Conservation (phyloP, 2,888 invertebrate genomes). For the Nymphalis polychloros region DNA sequence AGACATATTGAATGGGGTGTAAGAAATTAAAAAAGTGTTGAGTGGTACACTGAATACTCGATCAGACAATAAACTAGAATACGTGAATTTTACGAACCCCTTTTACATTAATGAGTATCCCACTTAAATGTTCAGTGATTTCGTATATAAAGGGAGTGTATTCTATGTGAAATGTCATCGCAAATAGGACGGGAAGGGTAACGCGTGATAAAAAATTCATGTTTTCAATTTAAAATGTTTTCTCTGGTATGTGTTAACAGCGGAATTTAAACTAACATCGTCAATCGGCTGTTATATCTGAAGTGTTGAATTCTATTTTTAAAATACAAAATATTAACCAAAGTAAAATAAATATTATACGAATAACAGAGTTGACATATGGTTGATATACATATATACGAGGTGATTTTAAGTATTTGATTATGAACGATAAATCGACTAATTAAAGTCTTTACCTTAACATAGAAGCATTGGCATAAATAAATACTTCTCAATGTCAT, state of each 20-base stretch:
- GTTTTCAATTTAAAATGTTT: conserved; percentile 4
- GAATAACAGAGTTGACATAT: no score
- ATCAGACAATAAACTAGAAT: conserved; percentile 35
- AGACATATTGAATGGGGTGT: conserved; percentile 21
- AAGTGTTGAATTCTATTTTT: no score
- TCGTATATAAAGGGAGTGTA: conserved; percentile 32
- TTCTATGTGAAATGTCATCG: conserved; percentile 30
- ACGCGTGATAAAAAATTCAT: conserved; percentile 19
- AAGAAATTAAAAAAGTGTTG: conserved; percentile 32
- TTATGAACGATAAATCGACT: no score
- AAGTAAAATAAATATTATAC: no score
- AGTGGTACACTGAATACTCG: conserved; percentile 34
- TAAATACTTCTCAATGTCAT: no score
- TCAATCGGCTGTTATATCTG: no score
- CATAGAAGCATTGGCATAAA: no score
- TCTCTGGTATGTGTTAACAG: background rate
- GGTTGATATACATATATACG: no score
- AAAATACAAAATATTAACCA: no score
- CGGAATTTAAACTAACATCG: no score
- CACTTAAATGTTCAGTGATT: conserved; percentile 38
- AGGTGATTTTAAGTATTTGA: no score
- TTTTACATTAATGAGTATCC: conserved; percentile 38
- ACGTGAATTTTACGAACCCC: conserved; percentile 37
- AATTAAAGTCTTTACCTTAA: no score
- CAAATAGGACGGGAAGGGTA: conserved; percentile 28